Evolutionary conservation across 2,113 vertebrate genomes (phyloP).

Genomic region (Isichthys henryi): DNA sequence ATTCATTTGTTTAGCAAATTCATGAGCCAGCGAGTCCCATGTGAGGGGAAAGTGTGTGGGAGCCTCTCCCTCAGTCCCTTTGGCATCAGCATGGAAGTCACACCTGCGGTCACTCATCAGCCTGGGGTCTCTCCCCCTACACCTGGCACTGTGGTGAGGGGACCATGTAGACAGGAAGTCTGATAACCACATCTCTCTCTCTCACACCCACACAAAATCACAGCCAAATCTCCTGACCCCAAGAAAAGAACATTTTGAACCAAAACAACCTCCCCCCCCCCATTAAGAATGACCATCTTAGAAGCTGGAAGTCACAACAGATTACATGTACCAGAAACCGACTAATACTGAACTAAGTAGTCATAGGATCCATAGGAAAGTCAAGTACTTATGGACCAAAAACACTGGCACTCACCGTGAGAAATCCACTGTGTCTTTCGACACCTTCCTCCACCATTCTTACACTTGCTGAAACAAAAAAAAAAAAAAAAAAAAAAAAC

Average conservation of each 20-base stretch:
- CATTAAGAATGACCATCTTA: background rate
- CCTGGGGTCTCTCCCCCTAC: background rate
- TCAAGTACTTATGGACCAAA: background rate
- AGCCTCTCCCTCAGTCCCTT: background rate
- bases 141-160: background rate
- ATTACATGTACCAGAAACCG: background rate
- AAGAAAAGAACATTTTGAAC: background rate
- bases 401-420: slow-evolving; percentile 40
- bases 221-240: background rate
- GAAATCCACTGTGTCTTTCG: slow-evolving; percentile 2
- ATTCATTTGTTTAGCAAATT: slow-evolving; percentile 14
- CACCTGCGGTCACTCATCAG: background rate
- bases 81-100: background rate
- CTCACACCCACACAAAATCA: background rate
- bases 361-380: background rate
- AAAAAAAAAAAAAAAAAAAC: too few species aligned
- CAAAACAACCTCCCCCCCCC: background rate
- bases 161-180: background rate
- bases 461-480: slow-evolving; percentile 25
- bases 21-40: background rate
- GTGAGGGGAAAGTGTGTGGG: background rate
- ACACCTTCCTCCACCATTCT: slow-evolving; percentile 14
- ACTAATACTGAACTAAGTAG: background rate
- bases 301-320: background rate
- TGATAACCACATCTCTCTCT: background rate